A percentile compares a stretch with the other conserved stretches of the same genome.
Conservation (phyloP, 64 coral and sea anemone species). For the Astreopora myriophthalma region DNA sequence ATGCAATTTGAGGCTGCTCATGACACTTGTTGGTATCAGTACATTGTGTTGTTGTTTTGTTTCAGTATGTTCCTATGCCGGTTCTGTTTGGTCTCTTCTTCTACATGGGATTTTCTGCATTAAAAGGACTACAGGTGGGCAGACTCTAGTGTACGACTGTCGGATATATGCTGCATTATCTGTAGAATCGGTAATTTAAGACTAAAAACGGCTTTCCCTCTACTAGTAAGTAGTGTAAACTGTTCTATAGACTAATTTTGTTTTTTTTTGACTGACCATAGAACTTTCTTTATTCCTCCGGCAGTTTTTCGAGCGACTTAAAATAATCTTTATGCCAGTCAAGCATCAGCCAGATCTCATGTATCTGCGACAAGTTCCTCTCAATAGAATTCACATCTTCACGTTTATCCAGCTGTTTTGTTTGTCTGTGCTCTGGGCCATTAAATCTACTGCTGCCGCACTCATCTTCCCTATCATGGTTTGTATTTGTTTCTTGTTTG, state of each 20-base stretch:
- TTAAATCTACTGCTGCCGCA: slow-evolving; percentile 87
- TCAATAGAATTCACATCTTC: slow-evolving; percentile 86
- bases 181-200: too few relatives aligned
- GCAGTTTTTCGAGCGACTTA: slow-evolving; percentile 93
- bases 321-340: slow-evolving; percentile 96
- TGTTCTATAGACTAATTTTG: not conserved
- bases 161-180: not conserved
- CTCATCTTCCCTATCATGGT: slow-evolving; percentile 97
- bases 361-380: slow-evolving; percentile 82
- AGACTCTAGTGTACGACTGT: too few relatives aligned
- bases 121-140: slow-evolving; percentile 88
- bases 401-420: slow-evolving; percentile 79
- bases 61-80: slow-evolving; percentile 89
- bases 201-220: too few relatives aligned
- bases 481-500: not conserved
- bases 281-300: not conserved
- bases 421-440: slow-evolving; percentile 83
- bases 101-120: slow-evolving; percentile 93
- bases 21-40: not conserved
- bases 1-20: not conserved
- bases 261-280: not conserved
- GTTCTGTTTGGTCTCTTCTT: slow-evolving; percentile 96
- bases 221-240: too few relatives aligned
- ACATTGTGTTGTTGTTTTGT: not conserved
- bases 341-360: slow-evolving; percentile 97